A percentile compares a stretch with the other conserved stretches of the same genome.
phyloP scores from a whole-genome alignment of 2,113 vertebrate species.

The Poecilia latipinna region DNA sequence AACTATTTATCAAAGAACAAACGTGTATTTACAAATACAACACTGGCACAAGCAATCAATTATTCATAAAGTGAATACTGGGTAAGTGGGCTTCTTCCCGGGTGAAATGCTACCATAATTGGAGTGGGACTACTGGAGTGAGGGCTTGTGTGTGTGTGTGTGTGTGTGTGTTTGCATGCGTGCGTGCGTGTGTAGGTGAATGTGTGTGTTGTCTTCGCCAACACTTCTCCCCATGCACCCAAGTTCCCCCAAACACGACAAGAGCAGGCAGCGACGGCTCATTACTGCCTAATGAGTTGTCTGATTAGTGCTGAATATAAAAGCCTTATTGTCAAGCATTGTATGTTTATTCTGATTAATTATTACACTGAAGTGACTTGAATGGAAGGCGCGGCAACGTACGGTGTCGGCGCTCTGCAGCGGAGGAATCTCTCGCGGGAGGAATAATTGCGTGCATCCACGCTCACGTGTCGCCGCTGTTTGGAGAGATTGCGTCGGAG shows the following conservation, averaged over 20 bases:
- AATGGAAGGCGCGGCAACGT: slow-evolving; percentile 60
- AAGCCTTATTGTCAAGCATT: slow-evolving; percentile 72
- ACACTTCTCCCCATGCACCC: slow-evolving; percentile 59
- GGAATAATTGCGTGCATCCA: slow-evolving; percentile 7
- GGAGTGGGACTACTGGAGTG: slow-evolving; percentile 74
- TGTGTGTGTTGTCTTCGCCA: slow-evolving; percentile 34
- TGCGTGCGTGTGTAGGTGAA: slow-evolving; percentile 9
- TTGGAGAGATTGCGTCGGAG: slow-evolving; percentile 9
- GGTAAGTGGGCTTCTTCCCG: slow-evolving; percentile 78
- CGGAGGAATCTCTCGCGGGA: slow-evolving; percentile 59
- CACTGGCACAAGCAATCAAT: slow-evolving; percentile 79
- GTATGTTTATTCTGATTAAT: slow-evolving; percentile 81
- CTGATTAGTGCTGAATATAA: slow-evolving; percentile 79
- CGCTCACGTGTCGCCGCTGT: slow-evolving; percentile 3
- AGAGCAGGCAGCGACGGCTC: slow-evolving; percentile 71
- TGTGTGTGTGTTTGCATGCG: slow-evolving; percentile 28
- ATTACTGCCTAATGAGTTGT: slow-evolving; percentile 81
- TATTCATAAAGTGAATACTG: slow-evolving; percentile 78
- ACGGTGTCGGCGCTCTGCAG: slow-evolving; percentile 54
- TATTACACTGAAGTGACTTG: slow-evolving; percentile 74
- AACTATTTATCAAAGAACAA: slow-evolving; percentile 77
- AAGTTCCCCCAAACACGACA: slow-evolving; percentile 70
- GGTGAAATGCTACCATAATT: slow-evolving; percentile 81
- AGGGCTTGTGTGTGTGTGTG: slow-evolving; percentile 26
- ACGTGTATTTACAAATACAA: slow-evolving; percentile 78